Evolutionary conservation across 2,888 invertebrate genomes (phyloP).

Genomic region (Ormyrus pomaceus): DNA sequence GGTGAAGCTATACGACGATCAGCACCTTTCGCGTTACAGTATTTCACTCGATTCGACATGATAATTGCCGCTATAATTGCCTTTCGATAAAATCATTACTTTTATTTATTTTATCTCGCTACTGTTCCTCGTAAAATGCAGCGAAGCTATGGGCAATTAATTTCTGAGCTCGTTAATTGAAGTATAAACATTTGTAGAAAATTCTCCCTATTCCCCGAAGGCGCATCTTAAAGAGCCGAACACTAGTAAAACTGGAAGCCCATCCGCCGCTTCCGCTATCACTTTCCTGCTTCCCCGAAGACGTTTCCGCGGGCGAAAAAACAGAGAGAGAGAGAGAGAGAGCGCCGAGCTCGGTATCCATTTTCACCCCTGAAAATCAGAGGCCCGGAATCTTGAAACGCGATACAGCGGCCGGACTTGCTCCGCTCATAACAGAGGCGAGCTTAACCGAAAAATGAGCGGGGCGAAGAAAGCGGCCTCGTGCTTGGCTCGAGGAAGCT

Average conservation of each 20-base stretch:
- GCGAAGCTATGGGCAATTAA: too few species aligned
- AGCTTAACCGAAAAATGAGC: background rate
- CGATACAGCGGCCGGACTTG: constrained; percentile 25
- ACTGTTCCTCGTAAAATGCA: too few species aligned
- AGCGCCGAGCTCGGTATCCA: background rate
- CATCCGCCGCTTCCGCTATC: constrained; percentile 16
- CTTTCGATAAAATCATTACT: constrained; percentile 13
- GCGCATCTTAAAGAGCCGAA: background rate
- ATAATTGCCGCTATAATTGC: constrained; percentile 31
- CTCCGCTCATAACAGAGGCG: background rate
- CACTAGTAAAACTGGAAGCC: background rate
- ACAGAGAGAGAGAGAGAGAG: background rate
- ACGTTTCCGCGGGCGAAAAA: background rate
- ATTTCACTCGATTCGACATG: constrained; percentile 36
- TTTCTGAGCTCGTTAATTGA: too few species aligned
- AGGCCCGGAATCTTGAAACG: constrained; percentile 47
- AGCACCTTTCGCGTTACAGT: constrained; percentile 26
- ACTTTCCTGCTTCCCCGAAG: constrained; percentile 33
- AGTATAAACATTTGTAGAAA: too few species aligned
- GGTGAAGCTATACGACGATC: constrained; percentile 60
- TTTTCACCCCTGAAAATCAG: constrained; percentile 25
- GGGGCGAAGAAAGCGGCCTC: background rate
- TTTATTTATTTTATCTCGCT: background rate
- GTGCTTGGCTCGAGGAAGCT: constrained; percentile 3
- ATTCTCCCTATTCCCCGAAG: too few species aligned